Evolutionary conservation across 2,888 invertebrate species (phyloP), one percentile per base, ranked within the genome.

Genomic region (Agriopis aurantiaria): DNA sequence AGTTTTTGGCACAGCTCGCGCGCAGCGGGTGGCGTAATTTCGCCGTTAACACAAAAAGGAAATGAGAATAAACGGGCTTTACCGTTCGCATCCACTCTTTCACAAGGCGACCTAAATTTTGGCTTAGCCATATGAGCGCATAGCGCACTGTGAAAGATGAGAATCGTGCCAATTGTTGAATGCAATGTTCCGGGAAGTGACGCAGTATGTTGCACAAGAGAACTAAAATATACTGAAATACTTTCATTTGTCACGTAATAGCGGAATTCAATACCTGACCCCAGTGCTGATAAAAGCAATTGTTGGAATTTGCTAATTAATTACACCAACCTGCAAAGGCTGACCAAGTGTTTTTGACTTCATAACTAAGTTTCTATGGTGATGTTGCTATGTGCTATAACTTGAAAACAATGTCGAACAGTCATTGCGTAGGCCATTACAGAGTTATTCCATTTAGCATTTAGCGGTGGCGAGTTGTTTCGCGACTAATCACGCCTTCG

Each of bases 401-500:
- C 17, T 56, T 11, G 33, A 43, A 60, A 12, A 60, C 46, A 56
- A 51, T 60, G 49, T 41, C 0, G 14, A 51, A 53, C 48, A 52
- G 33, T 45, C 7, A 46, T 41, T 60, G 66, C 59, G 63, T 63
- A 40, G 51, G 23, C 55, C 40, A 61, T 60, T 64, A 60, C 43
- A 33, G 59, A 82, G 81, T 82, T 69, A 82, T 79, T 74, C 73
- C 73, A 78, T 83, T 81, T 79, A 78, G 78, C 80, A 83, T 85
- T 83, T 78, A 79, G 85, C 80, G 79, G 80, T 78, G 80, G 79
- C 81, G 80, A 84, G 77, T 80, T 74, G 84, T 84, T 82, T 75
- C 76, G 80, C 85, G 79, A 87, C 88, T 88, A 89, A 88, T 87
- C 87, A 87, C 86, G 86, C 81, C 83, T 80, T 81, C 84, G 76